Evolutionary conservation across 2,113 vertebrate species (phyloP), one percentile per base, ranked within the genome.

Genomic region (Ascaphus truei): DNA sequence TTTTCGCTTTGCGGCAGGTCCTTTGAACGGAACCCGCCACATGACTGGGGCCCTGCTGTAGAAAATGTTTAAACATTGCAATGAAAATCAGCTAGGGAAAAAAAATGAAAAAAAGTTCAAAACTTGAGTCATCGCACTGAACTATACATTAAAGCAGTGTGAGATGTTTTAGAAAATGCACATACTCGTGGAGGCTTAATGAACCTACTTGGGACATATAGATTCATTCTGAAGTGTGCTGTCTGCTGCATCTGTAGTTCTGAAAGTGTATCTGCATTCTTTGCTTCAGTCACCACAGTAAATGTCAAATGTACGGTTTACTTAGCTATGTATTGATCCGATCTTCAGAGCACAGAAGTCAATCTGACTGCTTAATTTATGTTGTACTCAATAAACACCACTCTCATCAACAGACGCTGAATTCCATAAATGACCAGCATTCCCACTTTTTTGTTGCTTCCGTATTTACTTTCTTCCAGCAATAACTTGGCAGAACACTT

Each of bases 281-380:
- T 41, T 29, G 15, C 29, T n/a, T n/a, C n/a, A n/a, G n/a, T 41
- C 23, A 30, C 8, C 29, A 11, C 23, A 27, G 22, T 1, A 27
- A 60, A 25, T 6, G 6, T 12, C 18, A 9, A 55, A 55, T n/a
- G 39, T 10, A 61, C 29, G 58, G 37, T 45, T 30, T 62, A n/a
- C 43, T 62, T 62, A 33, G 43, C 29, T 57, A 34, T 20, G 31
- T 31, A 10, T 25, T 12, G 29, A 62, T 62, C n/a, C 60, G 43
- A 62, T 62, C 41, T 15, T 20, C 25, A 33, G 11, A 15, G 15
- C 43, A 33, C 29, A 34, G 11, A 62, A 62, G 60, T 62, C 60
- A 62, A 48, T 48, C 43, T 48, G 59, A 48, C 43, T 48, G 9
- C 60, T 62, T 62, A 48, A 62, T 62, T 62, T 62, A 47, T 62